Percentiles rank a stretch among this genome's conserved stretches.
Evolutionary conservation across 2,113 vertebrate genomes (phyloP).

Genomic region (Vanacampus margaritifer): DNA sequence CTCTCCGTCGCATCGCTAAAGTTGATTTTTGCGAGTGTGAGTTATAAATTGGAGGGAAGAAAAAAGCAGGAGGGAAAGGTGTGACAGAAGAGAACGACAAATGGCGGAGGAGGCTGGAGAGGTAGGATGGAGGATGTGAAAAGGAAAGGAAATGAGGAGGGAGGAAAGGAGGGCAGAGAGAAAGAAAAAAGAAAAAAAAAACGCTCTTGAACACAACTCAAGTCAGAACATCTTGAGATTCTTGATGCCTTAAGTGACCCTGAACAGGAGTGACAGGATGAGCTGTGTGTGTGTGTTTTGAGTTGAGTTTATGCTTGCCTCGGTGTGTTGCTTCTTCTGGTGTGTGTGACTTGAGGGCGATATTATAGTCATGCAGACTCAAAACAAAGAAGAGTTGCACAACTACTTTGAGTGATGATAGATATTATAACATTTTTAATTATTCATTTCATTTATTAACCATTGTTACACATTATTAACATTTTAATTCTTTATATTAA

Average conservation of each 20-base stretch:
- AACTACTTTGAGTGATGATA: neutral
- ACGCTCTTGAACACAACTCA: neutral
- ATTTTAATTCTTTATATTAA: too few relatives aligned
- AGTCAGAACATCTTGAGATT: neutral
- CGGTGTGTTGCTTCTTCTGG: neutral
- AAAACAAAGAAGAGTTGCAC: neutral
- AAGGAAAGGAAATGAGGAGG: neutral
- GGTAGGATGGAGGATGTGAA: neutral
- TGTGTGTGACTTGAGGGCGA: neutral
- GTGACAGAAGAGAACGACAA: conserved; percentile 42
- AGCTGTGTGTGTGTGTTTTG: neutral
- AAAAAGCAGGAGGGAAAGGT: conserved; percentile 7
- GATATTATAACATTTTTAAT: too few relatives aligned
- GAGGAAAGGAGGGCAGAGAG: neutral
- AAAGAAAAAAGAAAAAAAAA: neutral
- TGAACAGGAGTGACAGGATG: neutral
- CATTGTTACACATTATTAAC: too few relatives aligned
- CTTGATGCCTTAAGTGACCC: neutral
- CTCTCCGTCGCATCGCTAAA: neutral
- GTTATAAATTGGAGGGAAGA: neutral
- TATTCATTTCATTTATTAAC: too few relatives aligned
- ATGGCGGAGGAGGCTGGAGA: neutral
- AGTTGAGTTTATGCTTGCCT: too few relatives aligned
- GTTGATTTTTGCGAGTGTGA: conserved; percentile 12
- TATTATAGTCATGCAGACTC: neutral